Percentiles rank a stretch among this genome's conserved stretches.
Conservation (phyloP, 2,113 vertebrate genomes). For the Kryptolebias marmoratus region DNA sequence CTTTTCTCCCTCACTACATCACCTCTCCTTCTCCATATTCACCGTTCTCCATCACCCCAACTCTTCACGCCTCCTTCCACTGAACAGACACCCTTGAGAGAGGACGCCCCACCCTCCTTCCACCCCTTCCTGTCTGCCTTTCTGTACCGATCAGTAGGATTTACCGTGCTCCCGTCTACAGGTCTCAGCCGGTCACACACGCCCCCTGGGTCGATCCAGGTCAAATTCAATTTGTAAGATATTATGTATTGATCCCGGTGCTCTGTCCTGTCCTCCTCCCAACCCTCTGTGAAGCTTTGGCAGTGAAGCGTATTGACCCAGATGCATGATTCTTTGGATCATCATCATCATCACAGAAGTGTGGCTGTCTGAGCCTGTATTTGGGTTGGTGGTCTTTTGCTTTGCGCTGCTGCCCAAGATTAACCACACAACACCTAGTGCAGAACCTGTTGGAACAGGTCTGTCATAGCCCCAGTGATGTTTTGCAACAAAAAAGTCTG, state of each 20-base stretch:
- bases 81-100: constrained; percentile 44
- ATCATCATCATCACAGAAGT: constrained; percentile 55
- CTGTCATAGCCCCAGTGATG: constrained; percentile 6
- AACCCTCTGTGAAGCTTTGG: constrained; percentile 38
- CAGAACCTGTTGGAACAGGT: constrained; percentile 33
- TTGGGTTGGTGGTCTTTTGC: constrained; percentile 52
- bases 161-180: constrained; percentile 77
- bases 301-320: constrained; percentile 76
- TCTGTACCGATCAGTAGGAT: constrained; percentile 76
- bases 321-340: constrained; percentile 68
- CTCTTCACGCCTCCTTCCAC: constrained; percentile 53
- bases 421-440: constrained; percentile 2
- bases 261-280: constrained; percentile 46
- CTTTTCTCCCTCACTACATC: constrained; percentile 46
- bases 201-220: constrained; percentile 81
- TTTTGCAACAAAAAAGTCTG: constrained; percentile 1
- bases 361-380: constrained; percentile 55
- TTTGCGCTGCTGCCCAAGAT: constrained; percentile 41
- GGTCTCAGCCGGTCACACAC: constrained; percentile 70
- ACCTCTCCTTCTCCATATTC: constrained; percentile 45
- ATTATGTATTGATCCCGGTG: constrained; percentile 84
- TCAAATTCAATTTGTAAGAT: constrained; percentile 88
- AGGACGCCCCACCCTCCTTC: constrained; percentile 27
- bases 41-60: constrained; percentile 42
- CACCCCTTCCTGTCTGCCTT: not conserved